These are phyloP conservation scores for Epinephelus lanceolatus DNA, from an alignment of 2,113 vertebrate species.

Conservation along the genomic window DNA sequence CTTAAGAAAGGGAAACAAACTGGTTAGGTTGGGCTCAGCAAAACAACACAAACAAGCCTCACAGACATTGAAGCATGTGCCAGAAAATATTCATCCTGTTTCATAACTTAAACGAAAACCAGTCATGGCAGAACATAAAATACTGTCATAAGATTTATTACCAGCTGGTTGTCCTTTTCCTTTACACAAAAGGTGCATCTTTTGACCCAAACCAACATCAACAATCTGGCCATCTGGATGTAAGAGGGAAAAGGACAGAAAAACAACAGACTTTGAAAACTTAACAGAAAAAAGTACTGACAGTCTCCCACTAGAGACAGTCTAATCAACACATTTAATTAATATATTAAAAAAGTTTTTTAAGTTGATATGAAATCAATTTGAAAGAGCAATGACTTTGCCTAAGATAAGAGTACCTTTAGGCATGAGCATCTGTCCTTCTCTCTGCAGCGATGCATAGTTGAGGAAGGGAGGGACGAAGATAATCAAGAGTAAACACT, in stretches of 20 bases:
- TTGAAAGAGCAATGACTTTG: background rate
- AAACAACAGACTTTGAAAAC: background rate
- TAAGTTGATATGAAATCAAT: background rate
- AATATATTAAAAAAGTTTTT: background rate
- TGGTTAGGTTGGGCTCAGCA: background rate
- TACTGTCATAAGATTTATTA: constrained; percentile 58
- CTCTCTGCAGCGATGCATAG: constrained; percentile 87
- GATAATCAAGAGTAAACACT: constrained; percentile 83
- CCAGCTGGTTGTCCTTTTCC: constrained; percentile 85
- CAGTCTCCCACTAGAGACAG: background rate
- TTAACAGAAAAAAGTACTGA: background rate
- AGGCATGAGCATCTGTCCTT: constrained; percentile 83
- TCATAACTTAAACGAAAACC: background rate
- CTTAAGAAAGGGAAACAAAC: constrained; percentile 60
- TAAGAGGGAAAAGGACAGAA: constrained; percentile 14
- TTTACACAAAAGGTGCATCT: constrained; percentile 86
- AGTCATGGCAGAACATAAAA: background rate
- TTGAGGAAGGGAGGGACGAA: constrained; percentile 87
- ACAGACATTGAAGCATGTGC: background rate
- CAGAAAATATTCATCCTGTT: background rate
- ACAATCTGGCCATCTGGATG: constrained; percentile 80
- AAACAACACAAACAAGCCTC: background rate
- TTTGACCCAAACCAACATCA: constrained; percentile 87
- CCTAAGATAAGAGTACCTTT: constrained; percentile 71
- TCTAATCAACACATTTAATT: background rate